Evolutionary conservation across 2,797 vertebrate species (phyloP), one percentile per base, ranked within the genome.

Genomic region (Thripadectes ignobilis): DNA sequence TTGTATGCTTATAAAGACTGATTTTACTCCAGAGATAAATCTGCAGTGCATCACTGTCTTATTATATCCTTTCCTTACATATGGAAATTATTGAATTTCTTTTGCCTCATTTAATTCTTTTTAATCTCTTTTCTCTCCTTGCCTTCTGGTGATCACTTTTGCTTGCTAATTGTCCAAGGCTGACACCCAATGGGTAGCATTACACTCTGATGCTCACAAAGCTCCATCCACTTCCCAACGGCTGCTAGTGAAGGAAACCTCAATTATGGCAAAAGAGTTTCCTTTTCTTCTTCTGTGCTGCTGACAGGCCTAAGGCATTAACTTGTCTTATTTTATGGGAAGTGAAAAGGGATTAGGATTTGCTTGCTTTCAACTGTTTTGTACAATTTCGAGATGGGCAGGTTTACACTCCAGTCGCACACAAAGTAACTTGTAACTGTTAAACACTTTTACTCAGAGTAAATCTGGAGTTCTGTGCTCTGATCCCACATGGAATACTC

Each of bases 91-190:
- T 86, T 93, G 90, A 84, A 88, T 97, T 96, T 75, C 92, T 95
- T 95, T 94, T 96, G 95, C 95, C 92, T 96, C 95, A 95, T 96
- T 97, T 96, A 93, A 93, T 96, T 94, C 85, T 92, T 97, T 95
- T 91, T 92, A 92, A 88, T 85, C 55, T 61, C 26, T 66, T 93
- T 81, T 89, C 39, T 85, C 32, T 89, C 63, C 74, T 52, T 76
- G 21, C 79, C 62, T 81, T 95, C 89, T 95, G 76, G 68, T 85
- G 71, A 77, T 92, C 77, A 76, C 72, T 92, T 77, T 81, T 85
- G 89, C 88, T 85, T 92, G 80, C 76, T 94, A 88, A 97, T 94
- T 93, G 94, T 94, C 81, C 15, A 3, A 90, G 87, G 86, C 89
- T 95, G 89, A 95, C 77, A 94, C 91, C 93, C 88, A 88, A 72